Percentiles rank a stretch among this genome's conserved stretches.
These are phyloP conservation scores for Holacanthella duospinosa DNA, from an alignment of 2,888 invertebrate genomes.

Conservation along the genomic window DNA sequence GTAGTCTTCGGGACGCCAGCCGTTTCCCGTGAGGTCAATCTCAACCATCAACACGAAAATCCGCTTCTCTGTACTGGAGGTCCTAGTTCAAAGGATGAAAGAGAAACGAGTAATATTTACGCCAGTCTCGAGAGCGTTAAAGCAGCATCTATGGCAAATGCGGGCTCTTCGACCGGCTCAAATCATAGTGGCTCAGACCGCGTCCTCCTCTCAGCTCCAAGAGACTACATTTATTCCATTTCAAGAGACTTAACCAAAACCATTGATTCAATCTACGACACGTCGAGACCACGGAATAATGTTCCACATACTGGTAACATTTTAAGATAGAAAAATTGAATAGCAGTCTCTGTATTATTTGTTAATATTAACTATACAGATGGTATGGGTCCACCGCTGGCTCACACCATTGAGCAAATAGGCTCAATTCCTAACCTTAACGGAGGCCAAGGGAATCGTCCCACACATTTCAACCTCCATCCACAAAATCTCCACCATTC, in stretches of 20 bases:
- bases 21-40: slow-evolving; percentile 37
- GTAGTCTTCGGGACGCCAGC: slow-evolving; percentile 38
- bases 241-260: slow-evolving; percentile 38
- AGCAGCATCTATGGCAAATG: slow-evolving; percentile 36
- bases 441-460: slow-evolving; percentile 31
- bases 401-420: slow-evolving; percentile 38
- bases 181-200: slow-evolving; percentile 38
- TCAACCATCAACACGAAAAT: slow-evolving; percentile 37
- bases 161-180: slow-evolving; percentile 37
- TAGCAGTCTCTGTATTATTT: too few species aligned
- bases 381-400: slow-evolving; percentile 34
- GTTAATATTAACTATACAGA: too few species aligned
- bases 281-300: slow-evolving; percentile 37
- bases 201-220: slow-evolving; percentile 36
- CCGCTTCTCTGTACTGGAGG: slow-evolving; percentile 36
- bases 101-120: slow-evolving; percentile 37
- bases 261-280: slow-evolving; percentile 38
- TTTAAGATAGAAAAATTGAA: too few species aligned
- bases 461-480: slow-evolving; percentile 34
- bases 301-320: slow-evolving; percentile 37
- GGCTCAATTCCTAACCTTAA: slow-evolving; percentile 38
- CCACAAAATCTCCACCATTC: slow-evolving; percentile 35
- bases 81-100: slow-evolving; percentile 32
- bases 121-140: slow-evolving; percentile 38
- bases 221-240: slow-evolving; percentile 38